Evolutionary conservation across 1,140 invertebrate species (phyloP), one percentile per base, ranked within the genome.

Genomic region (Calliopsis andreniformis): DNA sequence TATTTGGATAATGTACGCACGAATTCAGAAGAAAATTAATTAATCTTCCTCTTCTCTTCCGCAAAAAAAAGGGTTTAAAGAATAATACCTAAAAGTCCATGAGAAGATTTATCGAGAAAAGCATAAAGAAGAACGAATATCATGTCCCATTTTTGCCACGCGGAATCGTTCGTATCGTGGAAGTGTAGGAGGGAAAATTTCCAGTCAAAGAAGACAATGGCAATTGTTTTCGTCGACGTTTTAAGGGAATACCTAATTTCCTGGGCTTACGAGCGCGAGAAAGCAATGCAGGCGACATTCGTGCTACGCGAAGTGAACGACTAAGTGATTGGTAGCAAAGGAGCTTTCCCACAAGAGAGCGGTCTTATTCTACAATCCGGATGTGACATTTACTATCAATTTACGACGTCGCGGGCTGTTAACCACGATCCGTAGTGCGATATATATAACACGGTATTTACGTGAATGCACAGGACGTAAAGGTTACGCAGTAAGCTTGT

Each of bases 341-440:
- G 55, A 77, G 63, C 76, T 85, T 82, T 81, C 61, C 76, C 63
- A 66, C 78, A 55, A 80, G 76, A 83, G 80, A 70, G 78, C 85
- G 83, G 87, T 87, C 83, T 88, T 88, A 86, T 87, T 89, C 82
- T 80, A 42, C 78, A 86, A 88, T 86, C 83, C 85, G 82, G 81
- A 89, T 85, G 84, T 88, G 87, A 90, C 88, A 88, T 89, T 90
- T 88, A 89, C 87, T 88, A 89, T 90, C 88, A 90, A 89, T 90
- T 90, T 90, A 89, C 85, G 84, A 87, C 81, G 88, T 87, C 84
- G 76, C 86, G 81, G 82, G 72, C 80, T 85, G 86, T 90, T 90
- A 90, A 89, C 78, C 87, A 76, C 82, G 76, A 85, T 85, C 79
- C 68, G 59, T 78, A 4, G 32, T 14, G 12, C 66, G 71, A 61